These are phyloP conservation scores for Stomatorhinus walkeri DNA, from an alignment of 2,797 vertebrate genomes.

Conservation along the genomic window DNA sequence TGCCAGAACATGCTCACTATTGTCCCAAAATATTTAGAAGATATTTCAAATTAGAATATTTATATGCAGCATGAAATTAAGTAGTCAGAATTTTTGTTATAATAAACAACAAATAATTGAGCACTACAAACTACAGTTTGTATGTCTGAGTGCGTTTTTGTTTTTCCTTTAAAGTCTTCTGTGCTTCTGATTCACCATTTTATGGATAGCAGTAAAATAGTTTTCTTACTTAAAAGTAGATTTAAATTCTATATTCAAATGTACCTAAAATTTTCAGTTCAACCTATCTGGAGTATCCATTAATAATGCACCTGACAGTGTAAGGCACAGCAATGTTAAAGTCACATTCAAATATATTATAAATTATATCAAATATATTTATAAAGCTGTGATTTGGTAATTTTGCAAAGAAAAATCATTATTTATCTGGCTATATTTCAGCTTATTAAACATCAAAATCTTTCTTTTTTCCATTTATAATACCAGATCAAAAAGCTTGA, in stretches of 20 bases:
- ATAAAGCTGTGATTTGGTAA: not conserved
- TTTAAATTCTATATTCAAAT: not conserved
- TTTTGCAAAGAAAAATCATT: not conserved
- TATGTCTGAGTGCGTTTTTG: not conserved
- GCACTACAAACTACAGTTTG: not conserved
- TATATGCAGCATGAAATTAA: not conserved
- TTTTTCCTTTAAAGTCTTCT: not conserved
- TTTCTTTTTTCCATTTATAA: not conserved
- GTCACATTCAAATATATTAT: not conserved
- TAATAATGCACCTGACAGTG: not conserved
- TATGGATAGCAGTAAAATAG: not conserved
- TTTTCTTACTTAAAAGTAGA: not conserved
- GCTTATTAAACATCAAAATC: conserved; percentile 7
- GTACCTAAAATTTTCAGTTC: not conserved
- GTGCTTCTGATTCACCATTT: not conserved
- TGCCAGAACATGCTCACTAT: not conserved
- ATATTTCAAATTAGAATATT: not conserved
- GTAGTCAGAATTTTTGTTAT: not conserved
- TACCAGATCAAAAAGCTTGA: not conserved
- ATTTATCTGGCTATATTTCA: conserved; percentile 5
- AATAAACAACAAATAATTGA: not conserved
- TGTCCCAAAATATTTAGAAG: conserved; percentile 5
- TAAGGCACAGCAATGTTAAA: conserved; percentile 4
- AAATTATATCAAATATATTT: not conserved
- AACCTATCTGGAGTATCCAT: not conserved